Conservation (phyloP, 2,113 vertebrate genomes). For the Eolophus roseicapilla region DNA sequence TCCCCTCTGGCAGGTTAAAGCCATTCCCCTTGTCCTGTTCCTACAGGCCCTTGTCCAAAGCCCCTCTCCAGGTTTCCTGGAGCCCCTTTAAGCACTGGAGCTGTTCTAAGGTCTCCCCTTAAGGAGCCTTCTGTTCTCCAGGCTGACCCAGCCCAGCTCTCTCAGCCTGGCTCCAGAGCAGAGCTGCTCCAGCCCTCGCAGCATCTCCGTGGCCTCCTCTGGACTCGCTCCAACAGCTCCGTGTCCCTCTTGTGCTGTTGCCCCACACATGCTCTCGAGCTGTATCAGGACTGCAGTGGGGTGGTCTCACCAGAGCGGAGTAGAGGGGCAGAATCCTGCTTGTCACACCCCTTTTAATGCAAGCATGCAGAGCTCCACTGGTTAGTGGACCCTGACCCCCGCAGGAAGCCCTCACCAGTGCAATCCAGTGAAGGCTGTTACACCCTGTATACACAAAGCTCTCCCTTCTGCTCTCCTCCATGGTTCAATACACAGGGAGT, state of each 20-base stretch:
- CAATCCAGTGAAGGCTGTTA: not conserved
- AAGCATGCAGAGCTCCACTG: not conserved
- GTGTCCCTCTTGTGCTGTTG: not conserved
- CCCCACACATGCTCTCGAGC: not conserved
- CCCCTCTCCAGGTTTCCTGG: no score
- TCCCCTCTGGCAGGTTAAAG: no score
- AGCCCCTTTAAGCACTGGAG: not conserved
- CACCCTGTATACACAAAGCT: rapidly evolving
- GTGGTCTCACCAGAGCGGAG: not conserved
- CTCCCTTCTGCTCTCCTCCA: not conserved
- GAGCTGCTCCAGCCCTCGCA: not conserved
- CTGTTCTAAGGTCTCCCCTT: not conserved
- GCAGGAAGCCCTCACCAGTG: not conserved
- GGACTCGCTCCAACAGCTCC: not conserved
- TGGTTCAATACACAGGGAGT: not conserved
- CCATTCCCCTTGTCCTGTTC: no score
- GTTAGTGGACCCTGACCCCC: not conserved
- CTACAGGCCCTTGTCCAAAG: no score
- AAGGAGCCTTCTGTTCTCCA: not conserved
- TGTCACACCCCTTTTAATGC: not conserved
- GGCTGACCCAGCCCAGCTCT: not conserved
- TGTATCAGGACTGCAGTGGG: not conserved
- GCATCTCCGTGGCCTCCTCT: not conserved
- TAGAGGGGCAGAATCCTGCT: not conserved
- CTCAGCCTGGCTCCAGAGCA: not conserved